Base-by-base conservation (phyloP, 2,888 invertebrate genomes). In the Drosophila tripunctata region DNA sequence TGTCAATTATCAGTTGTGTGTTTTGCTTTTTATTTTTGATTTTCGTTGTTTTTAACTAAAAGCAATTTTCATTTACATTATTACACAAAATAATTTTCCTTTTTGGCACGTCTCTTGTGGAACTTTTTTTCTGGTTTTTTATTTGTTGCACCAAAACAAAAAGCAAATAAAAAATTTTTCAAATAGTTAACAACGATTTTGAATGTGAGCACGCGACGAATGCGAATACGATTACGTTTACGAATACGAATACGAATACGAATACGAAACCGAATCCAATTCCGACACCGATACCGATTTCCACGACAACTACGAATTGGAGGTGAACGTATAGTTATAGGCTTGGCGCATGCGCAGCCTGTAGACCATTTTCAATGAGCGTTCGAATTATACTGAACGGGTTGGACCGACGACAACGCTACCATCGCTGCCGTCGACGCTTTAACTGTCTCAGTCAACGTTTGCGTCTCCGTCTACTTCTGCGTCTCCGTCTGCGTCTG, bases 281-380 rank as follows among this genome's bases (percentile, higher is more conserved):
- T 3, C 35, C n/a, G 36, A 35, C 24, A 19, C 56, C 44, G 44
- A 36, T 12, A 12, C 30, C 48, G 56, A 38, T 21, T 30, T 6
- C 48, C 36, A 60, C 17, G 21, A 21, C 15, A 17, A 57, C 33
- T 19, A 68, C 69, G 58, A 47, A 10, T 51, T 71, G 54, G 44
- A 56, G 60, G 55, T 65, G 60, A 65, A 66, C 38, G 74, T 66
- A 41, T 12, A 50, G 31, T 69, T 74, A 33, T 62, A 60, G 52
- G 65, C 67, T 80, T 78, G 70, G 63, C 81, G 74, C 78, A 78
- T 78, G 84, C 86, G 86, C 84, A 63, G 75, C 81, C 65, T 72
- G 81, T 68, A 83, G 75, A 83, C 87, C 83, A 83, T 83, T 86
- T 83, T 86, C 83, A 86, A 72, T 78, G 87, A 86, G 78, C 74